Base-by-base conservation (phyloP, 2,797 vertebrate genomes). In the Harpagifer antarcticus region DNA sequence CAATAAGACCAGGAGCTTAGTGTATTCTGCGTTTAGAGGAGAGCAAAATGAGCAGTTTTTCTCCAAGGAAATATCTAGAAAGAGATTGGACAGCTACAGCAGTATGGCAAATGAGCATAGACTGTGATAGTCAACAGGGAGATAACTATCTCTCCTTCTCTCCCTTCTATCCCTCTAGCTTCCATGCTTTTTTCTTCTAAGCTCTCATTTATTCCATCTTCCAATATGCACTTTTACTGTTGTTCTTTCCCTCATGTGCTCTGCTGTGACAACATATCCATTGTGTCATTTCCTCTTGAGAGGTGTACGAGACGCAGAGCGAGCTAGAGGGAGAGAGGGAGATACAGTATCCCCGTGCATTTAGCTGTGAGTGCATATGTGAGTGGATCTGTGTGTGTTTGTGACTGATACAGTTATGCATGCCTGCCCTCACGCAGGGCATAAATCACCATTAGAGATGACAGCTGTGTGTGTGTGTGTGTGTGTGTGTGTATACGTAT, bases 381-480 rank as follows among this genome's bases (percentile, higher is more conserved):
- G 67, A 60, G 76, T 81, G 71, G 74, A 75, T 89, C 69, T 79
- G 80, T 90, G 87, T 91, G 81, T 91, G 87, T 90, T 84, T 92
- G 86, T 85, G 91, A 89, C 85, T 91, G 81, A 89, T 83, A 82
- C 89, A 82, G 87, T 93, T 93, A 87, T 87, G 88, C 92, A 88
- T 84, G 88, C 86, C 83, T 88, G 83, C 85, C 82, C 88, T 82
- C 81, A 77, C 78, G 80, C 87, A 10, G 65, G 82, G 86, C 88
- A 94, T 94, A 93, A 93, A 94, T 94, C 93, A 93, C 93, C 90
- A 93, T 94, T 93, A 93, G 81, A 83, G 83, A 84, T 89, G 88
- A 86, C 92, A 92, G 88, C 81, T 81, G 27, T 27, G 27, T 27
- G 27, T 27, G 4, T 27, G 4, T 27, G 27, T 27, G 27, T 27